phyloP scores from a whole-genome alignment of 2,113 vertebrate species.

The Thamnophis sirtalis region DNA sequence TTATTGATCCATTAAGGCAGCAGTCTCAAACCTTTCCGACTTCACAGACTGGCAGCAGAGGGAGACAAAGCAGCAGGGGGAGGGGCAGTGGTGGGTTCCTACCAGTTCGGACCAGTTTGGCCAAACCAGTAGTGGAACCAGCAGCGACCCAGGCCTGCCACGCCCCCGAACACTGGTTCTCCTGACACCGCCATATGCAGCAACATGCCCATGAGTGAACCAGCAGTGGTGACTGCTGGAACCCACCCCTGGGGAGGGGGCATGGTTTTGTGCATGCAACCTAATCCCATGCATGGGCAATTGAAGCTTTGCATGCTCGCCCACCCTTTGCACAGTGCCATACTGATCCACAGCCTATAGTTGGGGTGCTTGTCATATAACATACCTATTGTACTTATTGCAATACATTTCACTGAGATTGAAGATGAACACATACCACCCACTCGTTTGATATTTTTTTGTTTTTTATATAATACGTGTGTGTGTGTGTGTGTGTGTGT shows the following conservation, averaged over 20 bases:
- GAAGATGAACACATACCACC: background rate
- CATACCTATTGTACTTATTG: background rate
- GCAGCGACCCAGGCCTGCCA: too few species aligned
- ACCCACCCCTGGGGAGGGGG: too few species aligned
- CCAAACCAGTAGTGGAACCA: too few species aligned
- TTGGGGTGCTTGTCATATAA: background rate
- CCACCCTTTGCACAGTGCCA: background rate
- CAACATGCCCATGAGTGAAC: too few species aligned
- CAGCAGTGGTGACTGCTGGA: too few species aligned
- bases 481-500: background rate
- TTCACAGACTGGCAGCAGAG: background rate
- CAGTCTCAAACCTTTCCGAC: background rate
- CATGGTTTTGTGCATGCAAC: background rate
- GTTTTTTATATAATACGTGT: background rate
- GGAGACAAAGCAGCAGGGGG: background rate
- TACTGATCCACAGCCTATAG: background rate
- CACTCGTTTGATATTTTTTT: too few species aligned
- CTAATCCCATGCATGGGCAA: too few species aligned
- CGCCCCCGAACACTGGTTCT: too few species aligned
- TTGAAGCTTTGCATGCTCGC: background rate
- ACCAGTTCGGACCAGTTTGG: too few species aligned
- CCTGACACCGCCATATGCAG: too few species aligned
- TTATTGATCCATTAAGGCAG: background rate
- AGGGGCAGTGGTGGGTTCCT: too few species aligned
- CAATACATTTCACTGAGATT: background rate